phyloP scores from a whole-genome alignment of 1,140 invertebrate species.

The Gryon sp. region DNA sequence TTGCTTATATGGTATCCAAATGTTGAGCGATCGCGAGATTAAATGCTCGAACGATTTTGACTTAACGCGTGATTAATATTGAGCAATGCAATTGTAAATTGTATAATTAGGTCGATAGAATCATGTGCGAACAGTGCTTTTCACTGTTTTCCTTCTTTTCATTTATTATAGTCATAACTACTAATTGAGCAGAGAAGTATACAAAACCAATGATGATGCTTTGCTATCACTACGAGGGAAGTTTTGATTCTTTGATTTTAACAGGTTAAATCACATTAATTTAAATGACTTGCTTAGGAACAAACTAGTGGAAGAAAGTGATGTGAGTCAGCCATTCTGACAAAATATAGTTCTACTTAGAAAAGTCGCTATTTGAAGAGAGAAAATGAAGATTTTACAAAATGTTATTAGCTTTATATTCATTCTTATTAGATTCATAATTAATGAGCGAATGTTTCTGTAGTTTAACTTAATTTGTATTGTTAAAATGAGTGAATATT shows the following conservation, averaged over 20 bases:
- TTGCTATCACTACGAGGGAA: slow-evolving; percentile 38
- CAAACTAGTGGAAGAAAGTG: slow-evolving; percentile 11
- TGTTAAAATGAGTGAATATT: too few species aligned
- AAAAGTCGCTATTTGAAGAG: too few species aligned
- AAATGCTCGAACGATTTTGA: slow-evolving; percentile 29
- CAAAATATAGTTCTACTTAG: too few species aligned
- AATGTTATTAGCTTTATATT: slow-evolving; percentile 32
- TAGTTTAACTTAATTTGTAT: too few species aligned
- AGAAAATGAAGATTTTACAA: too few species aligned
- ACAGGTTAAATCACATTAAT: slow-evolving; percentile 22
- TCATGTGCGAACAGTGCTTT: slow-evolving; percentile 41
- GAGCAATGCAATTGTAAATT: slow-evolving; percentile 58
- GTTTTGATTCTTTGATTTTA: slow-evolving; percentile 32
- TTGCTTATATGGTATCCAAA: slow-evolving; percentile 71
- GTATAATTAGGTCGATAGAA: slow-evolving; percentile 59
- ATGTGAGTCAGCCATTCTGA: too few species aligned
- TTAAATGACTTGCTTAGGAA: slow-evolving; percentile 42
- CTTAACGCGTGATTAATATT: slow-evolving; percentile 42
- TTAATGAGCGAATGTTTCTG: too few species aligned
- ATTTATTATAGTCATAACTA: slow-evolving; percentile 48
- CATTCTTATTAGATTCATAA: too few species aligned
- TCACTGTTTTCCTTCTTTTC: slow-evolving; percentile 42
- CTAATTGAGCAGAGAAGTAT: slow-evolving; percentile 73
- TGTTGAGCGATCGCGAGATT: slow-evolving; percentile 65
- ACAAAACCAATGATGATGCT: slow-evolving; percentile 54